A percentile compares a stretch with the other conserved stretches of the same genome.
Evolutionary conservation across 1,140 invertebrate species (phyloP).

Genomic region (Akabosia matsudoensis): DNA sequence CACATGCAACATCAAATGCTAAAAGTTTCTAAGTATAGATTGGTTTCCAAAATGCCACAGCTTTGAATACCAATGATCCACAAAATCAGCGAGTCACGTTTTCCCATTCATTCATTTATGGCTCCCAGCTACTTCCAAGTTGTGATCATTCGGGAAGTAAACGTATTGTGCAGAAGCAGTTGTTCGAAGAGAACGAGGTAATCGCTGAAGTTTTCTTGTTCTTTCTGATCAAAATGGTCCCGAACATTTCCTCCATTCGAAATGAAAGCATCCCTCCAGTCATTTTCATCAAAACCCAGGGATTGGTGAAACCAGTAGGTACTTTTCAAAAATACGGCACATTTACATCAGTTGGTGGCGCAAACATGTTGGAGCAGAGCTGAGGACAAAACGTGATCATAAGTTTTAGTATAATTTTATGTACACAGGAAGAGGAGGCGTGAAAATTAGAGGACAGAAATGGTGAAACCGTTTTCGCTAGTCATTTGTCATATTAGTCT

Average conservation of each 20-base stretch:
- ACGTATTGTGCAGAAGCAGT: background rate
- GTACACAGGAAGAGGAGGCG: background rate
- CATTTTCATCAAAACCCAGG: constrained; percentile 7
- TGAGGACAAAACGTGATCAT: background rate
- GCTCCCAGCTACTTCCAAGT: background rate
- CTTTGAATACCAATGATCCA: background rate
- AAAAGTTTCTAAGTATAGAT: background rate
- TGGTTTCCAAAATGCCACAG: background rate
- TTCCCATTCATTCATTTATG: constrained; percentile 4
- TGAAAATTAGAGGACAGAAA: constrained; percentile 6
- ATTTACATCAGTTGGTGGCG: too few relatives aligned
- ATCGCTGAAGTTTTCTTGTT: constrained; percentile 16
- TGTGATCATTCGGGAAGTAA: background rate
- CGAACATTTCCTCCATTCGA: background rate
- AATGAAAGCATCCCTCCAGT: constrained; percentile 20
- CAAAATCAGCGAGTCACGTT: constrained; percentile 1
- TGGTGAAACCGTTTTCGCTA: background rate
- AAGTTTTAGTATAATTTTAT: background rate
- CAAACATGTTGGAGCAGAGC: too few relatives aligned
- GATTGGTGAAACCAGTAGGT: too few relatives aligned
- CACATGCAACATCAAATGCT: too few relatives aligned
- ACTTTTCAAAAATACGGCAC: too few relatives aligned
- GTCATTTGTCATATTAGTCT: background rate
- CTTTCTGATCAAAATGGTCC: background rate
- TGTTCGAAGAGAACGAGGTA: background rate